Conservation (phyloP, 1,140 invertebrate species). For the Aphis gossypii region DNA sequence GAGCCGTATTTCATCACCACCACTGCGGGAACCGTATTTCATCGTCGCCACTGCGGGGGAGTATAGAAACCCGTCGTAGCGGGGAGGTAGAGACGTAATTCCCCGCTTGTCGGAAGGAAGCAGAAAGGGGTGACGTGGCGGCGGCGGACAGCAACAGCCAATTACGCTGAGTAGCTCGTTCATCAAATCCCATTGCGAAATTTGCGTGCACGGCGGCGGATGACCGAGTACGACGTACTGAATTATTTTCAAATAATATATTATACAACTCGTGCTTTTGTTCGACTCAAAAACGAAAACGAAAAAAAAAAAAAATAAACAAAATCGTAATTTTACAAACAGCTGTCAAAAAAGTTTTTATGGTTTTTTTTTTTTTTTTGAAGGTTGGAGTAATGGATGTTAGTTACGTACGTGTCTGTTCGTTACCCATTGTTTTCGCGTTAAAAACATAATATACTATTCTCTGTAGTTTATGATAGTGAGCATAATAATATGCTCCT, state of each 20-base stretch:
- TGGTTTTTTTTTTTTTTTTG: not conserved
- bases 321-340: constrained; percentile 26
- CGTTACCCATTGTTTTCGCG: not conserved
- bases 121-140: not conserved
- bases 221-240: constrained; percentile 27
- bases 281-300: not conserved
- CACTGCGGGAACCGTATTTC: not conserved
- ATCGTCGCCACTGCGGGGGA: constrained; percentile 3
- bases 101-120: not conserved
- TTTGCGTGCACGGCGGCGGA: constrained; percentile 5
- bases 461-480: not conserved
- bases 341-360: constrained; percentile 32
- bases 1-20: constrained; percentile 45
- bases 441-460: constrained; percentile 19
- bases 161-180: constrained; percentile 53
- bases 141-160: constrained; percentile 14
- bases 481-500: not conserved
- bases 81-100: not conserved
- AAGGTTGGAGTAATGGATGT: not conserved
- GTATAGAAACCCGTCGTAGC: not conserved
- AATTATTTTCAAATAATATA: constrained; percentile 26
- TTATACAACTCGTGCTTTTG: constrained; percentile 1
- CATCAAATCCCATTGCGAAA: constrained; percentile 21
- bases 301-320: not conserved
- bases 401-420: not conserved